phyloP scores from a whole-genome alignment of 1,140 invertebrate genomes.

The Metopolophium dirhodum region DNA sequence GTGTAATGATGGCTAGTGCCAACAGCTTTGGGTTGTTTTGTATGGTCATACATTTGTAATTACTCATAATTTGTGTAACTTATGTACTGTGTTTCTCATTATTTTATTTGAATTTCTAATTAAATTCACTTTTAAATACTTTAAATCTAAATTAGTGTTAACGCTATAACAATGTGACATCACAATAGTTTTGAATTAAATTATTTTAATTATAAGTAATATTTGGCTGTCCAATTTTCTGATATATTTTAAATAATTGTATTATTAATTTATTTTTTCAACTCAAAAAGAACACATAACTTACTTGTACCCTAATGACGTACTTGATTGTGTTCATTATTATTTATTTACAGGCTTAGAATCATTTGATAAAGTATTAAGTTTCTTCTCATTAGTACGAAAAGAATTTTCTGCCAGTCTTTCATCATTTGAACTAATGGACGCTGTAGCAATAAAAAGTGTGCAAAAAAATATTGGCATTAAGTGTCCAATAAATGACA shows the following conservation, averaged over 20 bases:
- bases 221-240: neutral
- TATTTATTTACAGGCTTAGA: conserved; percentile 69
- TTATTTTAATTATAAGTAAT: neutral
- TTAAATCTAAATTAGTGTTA: no score
- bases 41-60: no score
- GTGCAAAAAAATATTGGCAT: conserved; percentile 57
- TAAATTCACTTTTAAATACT: no score
- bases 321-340: neutral
- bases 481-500: conserved; percentile 63
- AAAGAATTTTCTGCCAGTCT: conserved; percentile 83
- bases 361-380: conserved; percentile 78
- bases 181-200: neutral
- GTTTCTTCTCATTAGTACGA: conserved; percentile 77
- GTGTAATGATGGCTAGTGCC: no score
- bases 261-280: neutral
- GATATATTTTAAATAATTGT: neutral
- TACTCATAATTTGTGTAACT: no score
- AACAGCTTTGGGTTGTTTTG: no score
- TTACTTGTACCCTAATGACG: neutral
- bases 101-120: no score
- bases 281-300: neutral
- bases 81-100: neutral
- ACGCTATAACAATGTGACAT: no score
- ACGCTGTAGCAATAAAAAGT: conserved; percentile 71
- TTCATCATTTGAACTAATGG: conserved; percentile 93